These are phyloP conservation scores for Larimichthys polyactis DNA, from an alignment of 2,113 vertebrate species.

Conservation along the genomic window DNA sequence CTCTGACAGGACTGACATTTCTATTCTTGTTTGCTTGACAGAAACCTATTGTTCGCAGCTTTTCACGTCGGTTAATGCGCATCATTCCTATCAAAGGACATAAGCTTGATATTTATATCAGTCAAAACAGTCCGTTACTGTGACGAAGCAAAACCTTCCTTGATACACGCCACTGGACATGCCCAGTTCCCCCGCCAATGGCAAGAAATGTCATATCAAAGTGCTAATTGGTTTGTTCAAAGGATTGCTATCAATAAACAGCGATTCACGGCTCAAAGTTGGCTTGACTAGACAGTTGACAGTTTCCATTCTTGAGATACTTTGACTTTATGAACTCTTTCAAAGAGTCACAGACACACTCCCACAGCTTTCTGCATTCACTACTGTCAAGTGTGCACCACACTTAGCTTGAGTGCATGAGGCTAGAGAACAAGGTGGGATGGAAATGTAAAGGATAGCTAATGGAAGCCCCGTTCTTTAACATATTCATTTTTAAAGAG, in stretches of 20 bases:
- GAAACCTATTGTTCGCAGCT: slow-evolving; percentile 82
- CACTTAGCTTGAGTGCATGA: slow-evolving; percentile 76
- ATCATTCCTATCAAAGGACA: slow-evolving; percentile 75
- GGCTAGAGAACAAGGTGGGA: slow-evolving; percentile 74
- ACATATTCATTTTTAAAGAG: slow-evolving; percentile 86
- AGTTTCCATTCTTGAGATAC: slow-evolving; percentile 13
- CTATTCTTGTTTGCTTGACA: slow-evolving; percentile 84
- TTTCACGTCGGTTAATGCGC: slow-evolving; percentile 79
- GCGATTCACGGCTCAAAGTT: background rate
- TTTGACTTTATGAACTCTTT: slow-evolving; percentile 35
- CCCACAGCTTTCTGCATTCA: slow-evolving; percentile 25
- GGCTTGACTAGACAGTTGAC: background rate
- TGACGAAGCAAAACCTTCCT: slow-evolving; percentile 47
- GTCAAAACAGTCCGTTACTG: slow-evolving; percentile 67
- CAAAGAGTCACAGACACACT: slow-evolving; percentile 7
- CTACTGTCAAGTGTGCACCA: slow-evolving; percentile 54
- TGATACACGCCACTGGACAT: slow-evolving; percentile 36
- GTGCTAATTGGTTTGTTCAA: background rate
- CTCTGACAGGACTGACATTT: slow-evolving; percentile 85
- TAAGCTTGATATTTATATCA: slow-evolving; percentile 78
- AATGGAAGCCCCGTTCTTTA: slow-evolving; percentile 82
- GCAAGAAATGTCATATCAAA: background rate
- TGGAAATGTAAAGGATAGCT: slow-evolving; percentile 73
- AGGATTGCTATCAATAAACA: background rate
- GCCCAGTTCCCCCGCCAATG: slow-evolving; percentile 19